Conservation (phyloP, 2,113 vertebrate genomes). For the Salvelinus namaycush region DNA sequence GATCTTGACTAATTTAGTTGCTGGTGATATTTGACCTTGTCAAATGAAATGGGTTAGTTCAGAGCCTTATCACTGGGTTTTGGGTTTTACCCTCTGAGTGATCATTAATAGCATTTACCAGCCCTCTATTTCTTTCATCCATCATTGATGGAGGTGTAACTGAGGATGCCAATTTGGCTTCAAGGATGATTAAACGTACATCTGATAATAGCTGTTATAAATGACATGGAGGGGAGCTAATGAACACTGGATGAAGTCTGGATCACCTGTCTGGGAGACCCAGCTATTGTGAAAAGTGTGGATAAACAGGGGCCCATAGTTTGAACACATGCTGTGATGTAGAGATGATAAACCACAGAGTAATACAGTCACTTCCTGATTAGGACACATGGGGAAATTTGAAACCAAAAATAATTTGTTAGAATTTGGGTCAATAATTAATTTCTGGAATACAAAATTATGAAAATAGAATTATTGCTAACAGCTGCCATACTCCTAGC, state of each 20-base stretch:
- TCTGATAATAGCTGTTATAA: conserved; percentile 63
- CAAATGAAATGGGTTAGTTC: background rate
- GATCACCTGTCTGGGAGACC: conserved; percentile 55
- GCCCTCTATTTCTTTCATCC: conserved; percentile 30
- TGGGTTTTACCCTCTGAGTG: conserved; percentile 39
- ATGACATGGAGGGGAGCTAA: conserved; percentile 32
- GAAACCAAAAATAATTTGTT: background rate
- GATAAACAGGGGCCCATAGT: conserved; percentile 25
- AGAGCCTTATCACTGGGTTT: conserved; percentile 34
- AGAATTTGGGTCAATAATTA: background rate
- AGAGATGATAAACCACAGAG: no score
- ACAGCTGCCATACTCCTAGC: background rate
- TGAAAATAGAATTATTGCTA: background rate
- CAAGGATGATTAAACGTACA: conserved; percentile 66
- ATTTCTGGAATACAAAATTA: background rate
- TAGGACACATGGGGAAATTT: no score
- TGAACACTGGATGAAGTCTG: conserved; percentile 46
- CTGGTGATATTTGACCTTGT: conserved; percentile 42
- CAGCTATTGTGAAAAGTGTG: conserved; percentile 35
- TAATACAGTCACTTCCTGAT: no score
- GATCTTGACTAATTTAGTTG: conserved; percentile 21
- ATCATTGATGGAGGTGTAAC: conserved; percentile 64
- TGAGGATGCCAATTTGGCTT: conserved; percentile 61
- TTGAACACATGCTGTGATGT: no score
- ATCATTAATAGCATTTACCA: conserved; percentile 35